Base-by-base conservation (phyloP, 2,888 invertebrate species). In the Balanococcus diminutus region DNA sequence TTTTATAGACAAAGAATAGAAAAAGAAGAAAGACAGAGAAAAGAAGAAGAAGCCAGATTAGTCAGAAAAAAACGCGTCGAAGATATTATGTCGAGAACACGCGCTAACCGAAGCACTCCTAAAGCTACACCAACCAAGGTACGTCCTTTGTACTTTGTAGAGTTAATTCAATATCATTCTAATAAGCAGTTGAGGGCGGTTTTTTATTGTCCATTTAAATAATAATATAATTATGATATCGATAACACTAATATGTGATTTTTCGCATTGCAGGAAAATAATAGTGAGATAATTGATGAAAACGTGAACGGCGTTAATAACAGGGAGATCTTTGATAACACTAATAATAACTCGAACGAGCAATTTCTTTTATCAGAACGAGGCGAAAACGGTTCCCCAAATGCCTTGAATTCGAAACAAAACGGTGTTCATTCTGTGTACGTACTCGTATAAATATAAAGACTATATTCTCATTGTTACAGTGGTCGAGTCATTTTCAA, bases 81-180 rank as follows among this genome's bases (percentile, higher is more conserved):
- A 90, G 96, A 96, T 86, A 97, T 97, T 89, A 97, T 97, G 97
- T 93, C 94, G 85, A 91, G 97, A 89, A 97, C 97, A n/a, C 92
- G 96, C 88, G 92, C 92, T 87, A 91, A 91, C 89, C 89, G 89
- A 36, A 89, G 89, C 79, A 90, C 90, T 87, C 90, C 91, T 87
- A 89, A 90, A 36, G 90, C 90, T 87, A 90, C 91, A 82, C 90
- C 91, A 25, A 90, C 90, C 8, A 91, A 91, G 90, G 91, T 91
- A n/a, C n/a, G n/a, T n/a, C n/a, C n/a, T n/a, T n/a, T n/a, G n/a
- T n/a, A 46, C 5, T n/a, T 46, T 16, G 46, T 3, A 36, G 8
- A 8, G 3, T 36, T 8, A 36, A 36, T 8, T 36, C 3, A 36
- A 3, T 8, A 36, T 36, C 36, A 36, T 36, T n/a, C n/a, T n/a